Evolutionary conservation across 2,797 vertebrate genomes (phyloP).

Genomic region (Sphenodon punctatus): DNA sequence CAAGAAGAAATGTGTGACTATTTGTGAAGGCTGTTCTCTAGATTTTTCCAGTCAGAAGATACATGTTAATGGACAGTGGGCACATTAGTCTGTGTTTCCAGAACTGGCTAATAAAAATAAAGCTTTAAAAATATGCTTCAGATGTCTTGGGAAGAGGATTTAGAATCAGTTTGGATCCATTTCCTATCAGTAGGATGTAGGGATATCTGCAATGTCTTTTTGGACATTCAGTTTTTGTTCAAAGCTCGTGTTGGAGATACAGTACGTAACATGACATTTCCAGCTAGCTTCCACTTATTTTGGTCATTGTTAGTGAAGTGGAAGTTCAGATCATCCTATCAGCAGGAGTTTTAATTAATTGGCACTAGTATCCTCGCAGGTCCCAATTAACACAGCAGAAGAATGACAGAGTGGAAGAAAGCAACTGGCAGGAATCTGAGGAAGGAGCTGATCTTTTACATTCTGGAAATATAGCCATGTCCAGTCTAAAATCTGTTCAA

Average conservation of each 20-base stretch:
- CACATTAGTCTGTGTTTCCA: not conserved
- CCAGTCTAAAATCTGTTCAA: not conserved
- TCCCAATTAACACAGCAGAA: not conserved
- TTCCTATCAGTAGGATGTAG: rapidly evolving
- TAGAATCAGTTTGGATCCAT: not conserved
- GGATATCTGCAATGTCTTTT: not conserved
- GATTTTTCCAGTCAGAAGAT: not conserved
- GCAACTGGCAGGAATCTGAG: not conserved
- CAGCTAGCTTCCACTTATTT: not conserved
- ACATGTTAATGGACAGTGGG: not conserved
- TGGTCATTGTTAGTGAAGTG: not conserved
- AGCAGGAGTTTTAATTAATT: not conserved
- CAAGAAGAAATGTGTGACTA: rapidly evolving
- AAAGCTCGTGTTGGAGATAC: not conserved
- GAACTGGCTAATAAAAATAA: not conserved
- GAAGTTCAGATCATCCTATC: not conserved
- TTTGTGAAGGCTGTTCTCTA: not conserved
- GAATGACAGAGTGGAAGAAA: not conserved
- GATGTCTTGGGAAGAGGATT: not conserved
- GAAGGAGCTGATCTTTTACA: not conserved
- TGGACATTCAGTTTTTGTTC: not conserved
- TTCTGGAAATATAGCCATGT: not conserved
- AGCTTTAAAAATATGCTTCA: not conserved
- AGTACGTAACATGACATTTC: not conserved
- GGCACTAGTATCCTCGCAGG: rapidly evolving